phyloP scores from a whole-genome alignment of 2,113 vertebrate genomes.

The Oostethus manadensis region DNA sequence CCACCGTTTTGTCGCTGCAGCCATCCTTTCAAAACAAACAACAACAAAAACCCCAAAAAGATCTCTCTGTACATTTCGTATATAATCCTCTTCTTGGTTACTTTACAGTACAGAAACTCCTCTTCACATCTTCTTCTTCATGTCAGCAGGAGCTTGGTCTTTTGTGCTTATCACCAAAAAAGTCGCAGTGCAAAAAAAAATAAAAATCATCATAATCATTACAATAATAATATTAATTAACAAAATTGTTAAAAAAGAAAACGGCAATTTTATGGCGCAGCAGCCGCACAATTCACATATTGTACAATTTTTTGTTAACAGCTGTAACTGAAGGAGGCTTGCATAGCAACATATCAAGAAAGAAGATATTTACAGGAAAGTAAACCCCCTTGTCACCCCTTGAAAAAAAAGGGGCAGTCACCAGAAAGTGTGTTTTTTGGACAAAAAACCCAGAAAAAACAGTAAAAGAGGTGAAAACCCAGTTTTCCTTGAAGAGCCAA shows the following conservation, averaged over 20 bases:
- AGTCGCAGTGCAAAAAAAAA: slow-evolving; percentile 98
- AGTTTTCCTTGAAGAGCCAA: slow-evolving; percentile 78
- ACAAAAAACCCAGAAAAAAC: slow-evolving; percentile 63
- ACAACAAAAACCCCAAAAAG: slow-evolving; percentile 43
- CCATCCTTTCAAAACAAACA: not conserved
- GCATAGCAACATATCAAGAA: slow-evolving; percentile 97
- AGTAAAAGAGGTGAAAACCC: slow-evolving; percentile 81
- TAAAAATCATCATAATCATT: slow-evolving; percentile 75
- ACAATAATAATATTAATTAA: slow-evolving; percentile 70
- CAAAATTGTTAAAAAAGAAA: slow-evolving; percentile 74
- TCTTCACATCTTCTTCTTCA: slow-evolving; percentile 94
- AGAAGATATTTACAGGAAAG: slow-evolving; percentile 96
- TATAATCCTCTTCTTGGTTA: slow-evolving; percentile 76
- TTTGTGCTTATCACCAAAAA: slow-evolving; percentile 99
- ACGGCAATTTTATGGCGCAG: slow-evolving; percentile 95
- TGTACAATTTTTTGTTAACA: slow-evolving; percentile 86
- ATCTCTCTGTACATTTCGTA: slow-evolving; percentile 78
- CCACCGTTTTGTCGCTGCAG: slow-evolving; percentile 41
- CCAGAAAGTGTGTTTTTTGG: slow-evolving; percentile 55
- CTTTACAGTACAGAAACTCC: slow-evolving; percentile 92
- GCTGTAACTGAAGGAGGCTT: slow-evolving; percentile 87
- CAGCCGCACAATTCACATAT: slow-evolving; percentile 99
- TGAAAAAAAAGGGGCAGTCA: slow-evolving; percentile 50
- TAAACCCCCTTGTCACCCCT: slow-evolving; percentile 59
- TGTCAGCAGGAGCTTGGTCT: slow-evolving; percentile 94